These are phyloP conservation scores for Progne subis DNA, from an alignment of 2,113 vertebrate species.

Conservation along the genomic window DNA sequence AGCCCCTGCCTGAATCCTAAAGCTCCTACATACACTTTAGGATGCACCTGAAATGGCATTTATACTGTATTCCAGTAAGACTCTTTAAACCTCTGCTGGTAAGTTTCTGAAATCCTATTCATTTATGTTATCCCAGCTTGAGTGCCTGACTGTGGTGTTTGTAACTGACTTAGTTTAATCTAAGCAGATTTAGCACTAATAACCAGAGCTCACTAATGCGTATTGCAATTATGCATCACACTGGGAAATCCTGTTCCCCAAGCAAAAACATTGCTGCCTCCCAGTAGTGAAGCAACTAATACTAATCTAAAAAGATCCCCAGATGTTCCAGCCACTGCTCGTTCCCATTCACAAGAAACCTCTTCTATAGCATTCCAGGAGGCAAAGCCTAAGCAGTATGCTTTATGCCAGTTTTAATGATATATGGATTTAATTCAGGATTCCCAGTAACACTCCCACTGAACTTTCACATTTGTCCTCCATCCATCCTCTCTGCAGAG, in stretches of 20 bases:
- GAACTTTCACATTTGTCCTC: constrained; percentile 51
- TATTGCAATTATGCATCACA: constrained; percentile 2
- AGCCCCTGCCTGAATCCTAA: neutral
- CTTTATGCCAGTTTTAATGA: constrained; percentile 13
- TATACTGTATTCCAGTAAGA: neutral
- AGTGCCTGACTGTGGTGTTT: constrained; percentile 14
- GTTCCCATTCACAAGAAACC: neutral
- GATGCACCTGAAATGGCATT: neutral
- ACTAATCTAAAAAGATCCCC: neutral
- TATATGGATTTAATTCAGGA: constrained; percentile 19
- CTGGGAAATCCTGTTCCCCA: neutral
- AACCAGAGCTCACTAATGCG: constrained; percentile 43
- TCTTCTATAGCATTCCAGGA: neutral
- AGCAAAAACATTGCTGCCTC: neutral
- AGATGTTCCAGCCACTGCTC: neutral
- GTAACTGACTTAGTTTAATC: constrained; percentile 47
- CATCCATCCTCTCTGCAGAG: neutral
- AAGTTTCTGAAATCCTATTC: constrained; percentile 33
- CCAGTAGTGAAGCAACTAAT: neutral
- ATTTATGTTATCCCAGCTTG: constrained; percentile 1
- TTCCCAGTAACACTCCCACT: neutral
- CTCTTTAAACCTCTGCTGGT: neutral
- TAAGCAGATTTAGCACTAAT: constrained; percentile 51
- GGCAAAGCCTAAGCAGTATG: neutral
- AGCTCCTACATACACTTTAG: neutral